Evolutionary conservation across 2,888 invertebrate species (phyloP).

Genomic region (Dorcus hopei): DNA sequence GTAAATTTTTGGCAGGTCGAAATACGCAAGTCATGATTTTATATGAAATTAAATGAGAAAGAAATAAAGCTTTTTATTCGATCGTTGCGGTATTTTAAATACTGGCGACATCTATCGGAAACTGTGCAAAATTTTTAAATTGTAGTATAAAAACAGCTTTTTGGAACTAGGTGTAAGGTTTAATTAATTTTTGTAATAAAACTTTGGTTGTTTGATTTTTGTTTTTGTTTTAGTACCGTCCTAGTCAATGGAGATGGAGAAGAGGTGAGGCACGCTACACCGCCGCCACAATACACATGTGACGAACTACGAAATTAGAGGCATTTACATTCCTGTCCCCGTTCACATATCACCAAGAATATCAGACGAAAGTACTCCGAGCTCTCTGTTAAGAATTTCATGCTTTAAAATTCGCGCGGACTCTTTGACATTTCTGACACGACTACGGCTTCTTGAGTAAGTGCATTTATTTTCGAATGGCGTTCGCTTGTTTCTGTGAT

Average conservation of each 20-base stretch:
- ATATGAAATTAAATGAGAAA: too few relatives aligned
- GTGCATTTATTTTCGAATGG: too few relatives aligned
- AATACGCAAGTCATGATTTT: too few relatives aligned
- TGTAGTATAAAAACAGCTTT: too few relatives aligned
- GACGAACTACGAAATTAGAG: slow-evolving; percentile 34
- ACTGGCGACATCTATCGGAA: too few relatives aligned
- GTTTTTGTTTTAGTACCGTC: slow-evolving; percentile 75
- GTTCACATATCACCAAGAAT: background rate
- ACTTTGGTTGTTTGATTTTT: background rate
- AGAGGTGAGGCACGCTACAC: slow-evolving; percentile 91
- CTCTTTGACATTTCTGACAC: background rate
- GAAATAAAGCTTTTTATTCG: too few relatives aligned
- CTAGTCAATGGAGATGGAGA: slow-evolving; percentile 90
- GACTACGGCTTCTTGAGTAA: background rate
- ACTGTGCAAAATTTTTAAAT: too few relatives aligned
- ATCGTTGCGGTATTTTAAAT: too few relatives aligned
- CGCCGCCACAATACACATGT: slow-evolving; percentile 94
- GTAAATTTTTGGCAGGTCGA: too few relatives aligned
- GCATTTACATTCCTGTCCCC: background rate
- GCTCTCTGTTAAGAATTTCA: too few relatives aligned
- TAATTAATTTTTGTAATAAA: background rate
- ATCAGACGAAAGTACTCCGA: background rate
- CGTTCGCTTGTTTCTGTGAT: slow-evolving; percentile 13
- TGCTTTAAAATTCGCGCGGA: background rate
- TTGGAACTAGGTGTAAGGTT: background rate